phyloP scores from a whole-genome alignment of 2,797 vertebrate species.

The Acanthopagrus latus region DNA sequence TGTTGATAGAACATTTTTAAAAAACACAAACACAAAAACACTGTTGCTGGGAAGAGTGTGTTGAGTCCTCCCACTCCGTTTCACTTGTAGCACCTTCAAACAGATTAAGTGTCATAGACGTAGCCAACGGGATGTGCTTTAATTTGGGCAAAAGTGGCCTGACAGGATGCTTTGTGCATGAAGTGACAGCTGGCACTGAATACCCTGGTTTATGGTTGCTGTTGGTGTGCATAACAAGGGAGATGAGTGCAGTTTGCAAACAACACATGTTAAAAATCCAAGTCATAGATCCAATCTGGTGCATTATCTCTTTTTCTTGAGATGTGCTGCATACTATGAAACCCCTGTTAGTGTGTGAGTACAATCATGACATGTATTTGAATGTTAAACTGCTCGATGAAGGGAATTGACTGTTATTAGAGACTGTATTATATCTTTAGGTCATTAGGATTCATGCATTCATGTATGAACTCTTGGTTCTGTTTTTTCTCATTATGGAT shows the following conservation, averaged over 20 bases:
- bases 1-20: not conserved
- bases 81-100: slow-evolving; percentile 3
- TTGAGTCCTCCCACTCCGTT: not conserved
- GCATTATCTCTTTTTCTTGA: not conserved
- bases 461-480: too few relatives aligned
- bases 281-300: not conserved
- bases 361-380: too few relatives aligned
- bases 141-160: not conserved
- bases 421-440: too few relatives aligned
- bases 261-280: not conserved
- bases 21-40: not conserved
- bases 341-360: too few relatives aligned
- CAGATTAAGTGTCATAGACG: not conserved
- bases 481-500: too few relatives aligned
- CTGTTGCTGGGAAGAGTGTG: slow-evolving; percentile 21
- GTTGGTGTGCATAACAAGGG: not conserved
- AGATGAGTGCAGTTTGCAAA: not conserved
- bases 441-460: too few relatives aligned
- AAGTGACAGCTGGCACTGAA: not conserved
- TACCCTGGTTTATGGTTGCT: too few relatives aligned
- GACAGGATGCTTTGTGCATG: not conserved
- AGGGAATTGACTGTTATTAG: too few relatives aligned
- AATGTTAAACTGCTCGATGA: too few relatives aligned
- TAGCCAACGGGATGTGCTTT: not conserved
- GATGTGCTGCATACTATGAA: not conserved